A percentile compares a stretch with the other conserved stretches of the same genome.
phyloP scores from a whole-genome alignment of 2,797 vertebrate genomes.

The Melanitta fusca region DNA sequence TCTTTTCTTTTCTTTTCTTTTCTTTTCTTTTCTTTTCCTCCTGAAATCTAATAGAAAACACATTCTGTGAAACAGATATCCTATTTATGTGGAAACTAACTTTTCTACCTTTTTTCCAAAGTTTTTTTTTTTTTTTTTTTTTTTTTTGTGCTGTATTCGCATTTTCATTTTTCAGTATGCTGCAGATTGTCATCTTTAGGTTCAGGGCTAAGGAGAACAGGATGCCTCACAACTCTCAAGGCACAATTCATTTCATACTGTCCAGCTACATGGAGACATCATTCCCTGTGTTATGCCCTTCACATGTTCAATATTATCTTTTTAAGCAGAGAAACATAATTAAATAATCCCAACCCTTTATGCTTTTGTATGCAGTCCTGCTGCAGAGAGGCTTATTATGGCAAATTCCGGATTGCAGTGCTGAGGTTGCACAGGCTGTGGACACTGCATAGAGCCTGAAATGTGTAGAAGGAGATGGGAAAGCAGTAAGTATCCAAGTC shows the following conservation, averaged over 20 bases:
- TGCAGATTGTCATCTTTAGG: background rate
- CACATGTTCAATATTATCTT: background rate
- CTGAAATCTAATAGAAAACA: background rate
- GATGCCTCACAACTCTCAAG: background rate
- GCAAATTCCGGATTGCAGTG: background rate
- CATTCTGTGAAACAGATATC: background rate
- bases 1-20: too few relatives aligned
- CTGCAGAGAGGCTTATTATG: background rate
- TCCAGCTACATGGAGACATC: background rate
- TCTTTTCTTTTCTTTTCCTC: too few relatives aligned
- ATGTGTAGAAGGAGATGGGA: background rate
- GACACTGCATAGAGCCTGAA: fast-evolving
- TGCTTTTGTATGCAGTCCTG: background rate
- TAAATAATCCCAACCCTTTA: background rate
- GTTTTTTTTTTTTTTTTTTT: background rate
- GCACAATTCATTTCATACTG: background rate
- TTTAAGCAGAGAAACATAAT: background rate
- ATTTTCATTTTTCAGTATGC: background rate
- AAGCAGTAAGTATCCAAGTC: background rate
- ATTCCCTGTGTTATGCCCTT: background rate
- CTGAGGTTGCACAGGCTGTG: background rate
- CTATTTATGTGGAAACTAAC: background rate
- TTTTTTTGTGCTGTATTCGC: fast-evolving
- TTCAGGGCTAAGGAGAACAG: background rate
- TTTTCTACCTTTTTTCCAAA: background rate